Base-by-base conservation (phyloP, 2,797 vertebrate genomes). In the Podarcis lilfordi region DNA sequence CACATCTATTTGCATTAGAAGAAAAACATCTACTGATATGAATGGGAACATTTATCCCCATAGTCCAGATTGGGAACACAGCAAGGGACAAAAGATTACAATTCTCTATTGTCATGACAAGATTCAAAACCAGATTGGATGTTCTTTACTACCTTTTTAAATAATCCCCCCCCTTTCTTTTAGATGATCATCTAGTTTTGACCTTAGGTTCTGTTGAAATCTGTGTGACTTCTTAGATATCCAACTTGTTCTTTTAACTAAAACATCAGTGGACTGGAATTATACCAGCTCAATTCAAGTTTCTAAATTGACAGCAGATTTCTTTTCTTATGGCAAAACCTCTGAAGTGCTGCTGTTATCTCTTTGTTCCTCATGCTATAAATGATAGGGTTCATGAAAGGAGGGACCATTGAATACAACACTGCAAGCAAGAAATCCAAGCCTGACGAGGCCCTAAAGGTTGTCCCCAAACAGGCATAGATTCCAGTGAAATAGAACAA, bases 291-390 rank as follows among this genome's bases (percentile, higher is more conserved):
- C 32, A 85, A 76, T 61, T 61, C 23, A 40, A 5, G 4, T 37
- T 40, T 55, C 71, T 82, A 68, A 43, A 35, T 9, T 3, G 25
- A 40, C 17, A 25, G 15, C 13, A 45, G 82, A 13, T 37, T 32
- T 75, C 15, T 61, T 27, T 40, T 75, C 59, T 27, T 8, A 55
- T 72, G 8, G 8, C 13, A 25, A 17, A 80, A 45, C 40, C 84
- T 95, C 66, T 88, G 90, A 5, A 94, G 64, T 27, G 92, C 88
- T 71, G 89, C 90, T 61, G 90, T 91, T 75, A 94, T 94, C 40
- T 94, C 93, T 79, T 93, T 94, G 81, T 94, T 95, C 69, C 93
- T 92, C 84, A 95, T 68, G 83, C 93, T 93, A 4, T 93, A 94
- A 55, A 92, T 93, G 50, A 94, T 89, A 25, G 92, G 94, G 23